Base-by-base conservation (phyloP, 2,113 vertebrate species). In the Glaucomys volans region DNA sequence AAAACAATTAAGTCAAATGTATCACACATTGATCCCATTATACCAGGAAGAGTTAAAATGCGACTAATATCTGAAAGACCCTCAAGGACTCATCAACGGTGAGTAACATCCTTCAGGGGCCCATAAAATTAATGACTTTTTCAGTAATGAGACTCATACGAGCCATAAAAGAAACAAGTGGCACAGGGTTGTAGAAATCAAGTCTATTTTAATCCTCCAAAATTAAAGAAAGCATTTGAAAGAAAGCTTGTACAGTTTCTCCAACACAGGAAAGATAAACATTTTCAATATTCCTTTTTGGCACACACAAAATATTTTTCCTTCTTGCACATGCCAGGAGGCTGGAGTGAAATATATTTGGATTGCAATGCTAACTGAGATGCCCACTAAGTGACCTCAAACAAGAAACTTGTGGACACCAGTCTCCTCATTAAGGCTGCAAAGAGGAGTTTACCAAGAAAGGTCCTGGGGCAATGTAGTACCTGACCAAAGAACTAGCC, bases 91-190 rank as follows among this genome's bases (percentile, higher is more conserved):
- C 57, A 96, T 8, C 1, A 97, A 67, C 37, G 95, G 28, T 81
- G 42, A 95, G 67, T 24, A 97, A 76, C 67, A 92, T 42, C 76
- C 94, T 96, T 97, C n/a, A 74, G 95, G 90, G 80, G 75, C 83
- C 89, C 95, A 93, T 96, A 95, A 92, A 96, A 97, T 97, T 96
- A 97, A 97, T 96, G 96, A 67, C 72, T 87, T 94, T 94, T 90
- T 93, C 40, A 96, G 77, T 96, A 97, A 97, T 83, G 93, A 95
- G 90, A 75, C 96, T 97, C 90, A 79, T 52, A 87, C 17, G 84
- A 96, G 90, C 69, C 79, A 96, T 96, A 84, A 96, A 96, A 95
- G 82, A 95, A 94, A 86, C 67, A 89, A 97, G 95, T 69, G 47
- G 81, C 85, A 96, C 64, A 90, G 74, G 64, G 44, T 6, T 92